Conservation (phyloP, 2,797 vertebrate species). For the Neosalanx taihuensis region DNA sequence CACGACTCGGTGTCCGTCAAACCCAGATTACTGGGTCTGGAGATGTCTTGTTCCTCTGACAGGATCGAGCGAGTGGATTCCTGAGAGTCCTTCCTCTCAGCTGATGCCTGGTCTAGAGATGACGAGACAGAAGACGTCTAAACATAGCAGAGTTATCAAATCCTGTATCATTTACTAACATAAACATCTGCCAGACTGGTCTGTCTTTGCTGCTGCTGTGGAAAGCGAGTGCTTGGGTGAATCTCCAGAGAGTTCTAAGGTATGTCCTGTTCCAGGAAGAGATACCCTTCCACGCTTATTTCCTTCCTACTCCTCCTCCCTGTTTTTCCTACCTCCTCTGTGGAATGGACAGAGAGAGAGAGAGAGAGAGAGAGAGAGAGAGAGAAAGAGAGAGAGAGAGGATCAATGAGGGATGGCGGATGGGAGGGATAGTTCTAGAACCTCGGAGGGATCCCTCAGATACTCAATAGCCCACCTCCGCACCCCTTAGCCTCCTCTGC, state of each 20-base stretch:
- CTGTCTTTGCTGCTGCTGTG: neutral
- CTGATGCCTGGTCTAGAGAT: conserved; percentile 4
- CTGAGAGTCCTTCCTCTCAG: neutral
- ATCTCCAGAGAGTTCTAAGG: conserved; percentile 14
- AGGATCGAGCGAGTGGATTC: neutral
- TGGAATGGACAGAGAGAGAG: neutral
- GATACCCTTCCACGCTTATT: neutral
- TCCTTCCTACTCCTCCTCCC: conserved; percentile 1
- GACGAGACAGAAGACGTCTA: neutral
- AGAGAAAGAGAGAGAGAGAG: neutral
- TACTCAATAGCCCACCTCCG: too few species aligned
- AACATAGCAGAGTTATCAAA: neutral
- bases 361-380: neutral
- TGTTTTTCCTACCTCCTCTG: neutral
- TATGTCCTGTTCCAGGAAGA: conserved; percentile 26
- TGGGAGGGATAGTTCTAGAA: neutral
- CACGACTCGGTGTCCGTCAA: too few species aligned
- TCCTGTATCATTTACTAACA: neutral
- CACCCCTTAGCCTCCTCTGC: too few species aligned
- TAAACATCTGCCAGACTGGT: neutral
- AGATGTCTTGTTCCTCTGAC: neutral
- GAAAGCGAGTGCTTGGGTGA: conserved; percentile 10
- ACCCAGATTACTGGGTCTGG: too few species aligned
- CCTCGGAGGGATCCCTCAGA: neutral
- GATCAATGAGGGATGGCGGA: neutral